A percentile compares a stretch with the other conserved stretches of the same genome.
phyloP scores from a whole-genome alignment of 2,888 invertebrate species.

The Philonicus albiceps region DNA sequence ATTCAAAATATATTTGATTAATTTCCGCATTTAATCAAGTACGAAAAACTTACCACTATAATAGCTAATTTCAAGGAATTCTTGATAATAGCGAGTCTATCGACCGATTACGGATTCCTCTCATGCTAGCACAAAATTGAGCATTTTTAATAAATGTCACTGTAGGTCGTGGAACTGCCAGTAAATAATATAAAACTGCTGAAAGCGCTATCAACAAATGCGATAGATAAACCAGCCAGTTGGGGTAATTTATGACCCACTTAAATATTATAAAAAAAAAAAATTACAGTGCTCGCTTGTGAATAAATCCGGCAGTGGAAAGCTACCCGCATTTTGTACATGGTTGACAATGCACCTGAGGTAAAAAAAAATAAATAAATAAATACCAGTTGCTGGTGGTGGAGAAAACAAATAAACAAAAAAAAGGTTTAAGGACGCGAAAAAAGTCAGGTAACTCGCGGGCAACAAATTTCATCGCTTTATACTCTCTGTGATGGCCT shows the following conservation, averaged over 20 bases:
- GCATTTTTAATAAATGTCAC: background rate
- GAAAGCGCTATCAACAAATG: background rate
- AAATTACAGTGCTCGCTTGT: background rate
- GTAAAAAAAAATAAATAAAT: too few relatives aligned
- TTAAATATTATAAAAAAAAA: background rate
- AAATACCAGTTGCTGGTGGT: background rate
- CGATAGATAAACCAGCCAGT: background rate
- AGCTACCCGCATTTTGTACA: background rate
- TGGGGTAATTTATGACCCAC: background rate
- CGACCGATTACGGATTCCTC: background rate
- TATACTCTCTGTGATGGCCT: constrained; percentile 18
- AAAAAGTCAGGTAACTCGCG: background rate
- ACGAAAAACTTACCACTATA: background rate
- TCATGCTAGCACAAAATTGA: background rate
- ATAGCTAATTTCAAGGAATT: background rate
- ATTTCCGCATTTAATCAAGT: too few relatives aligned
- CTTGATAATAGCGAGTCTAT: background rate
- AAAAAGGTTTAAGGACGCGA: background rate
- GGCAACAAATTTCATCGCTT: constrained; percentile 24
- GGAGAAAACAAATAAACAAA: background rate
- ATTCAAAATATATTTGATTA: too few relatives aligned
- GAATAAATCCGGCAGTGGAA: background rate
- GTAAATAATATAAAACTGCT: background rate
- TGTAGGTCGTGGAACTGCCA: background rate
- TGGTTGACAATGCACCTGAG: background rate